Base-by-base conservation (phyloP, 2,113 vertebrate species). In the Macroglossus sobrinus region DNA sequence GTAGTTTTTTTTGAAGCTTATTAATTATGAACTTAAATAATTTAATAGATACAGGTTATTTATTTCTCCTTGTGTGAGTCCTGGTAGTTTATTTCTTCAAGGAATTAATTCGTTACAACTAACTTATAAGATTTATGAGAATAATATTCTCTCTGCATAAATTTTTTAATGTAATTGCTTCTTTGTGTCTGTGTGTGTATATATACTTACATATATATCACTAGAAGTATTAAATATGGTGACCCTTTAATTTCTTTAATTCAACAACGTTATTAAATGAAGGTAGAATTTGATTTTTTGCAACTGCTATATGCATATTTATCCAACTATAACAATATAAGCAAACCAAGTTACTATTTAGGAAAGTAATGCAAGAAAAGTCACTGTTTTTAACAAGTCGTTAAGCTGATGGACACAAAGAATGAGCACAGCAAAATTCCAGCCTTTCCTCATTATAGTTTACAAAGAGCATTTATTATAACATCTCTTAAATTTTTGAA, bases 391-490 rank as follows among this genome's bases (percentile, higher is more conserved):
- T 66, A 38, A 50, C 8, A 89, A 93, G 7, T 21, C 19, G 7
- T 38, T 50, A 96, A 89, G 5, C 0, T 94, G 57, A 93, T 82
- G 21, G 66, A 50, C 2, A 95, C 30, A 55, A 24, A 61, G 7
- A 33, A 61, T 2, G 8, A 57, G 4, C 2, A 28, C 4, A 89
- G 6, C 24, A 61, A 91, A 95, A 53, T 14, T 6, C 68, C 50
- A 75, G 38, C 0, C 33, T 76, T 74, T 63, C 28, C 7, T 16
- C 38, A 79, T 69, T 14, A 78, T 35, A 96, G 55, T 1, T 59
- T 85, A 68, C 84, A n/a, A 88, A 94, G 61, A 76, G 24, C n/a
- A 43, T 95, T 97, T 96, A 64, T 90, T 96, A 84, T 68, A 89
- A 28, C 12, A 22, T 57, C 12, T 1, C 13, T 93, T 40, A 92